A percentile compares a stretch with the other conserved stretches of the same genome.
Evolutionary conservation across 2,113 vertebrate genomes (phyloP).

Genomic region (Steatornis caripensis): DNA sequence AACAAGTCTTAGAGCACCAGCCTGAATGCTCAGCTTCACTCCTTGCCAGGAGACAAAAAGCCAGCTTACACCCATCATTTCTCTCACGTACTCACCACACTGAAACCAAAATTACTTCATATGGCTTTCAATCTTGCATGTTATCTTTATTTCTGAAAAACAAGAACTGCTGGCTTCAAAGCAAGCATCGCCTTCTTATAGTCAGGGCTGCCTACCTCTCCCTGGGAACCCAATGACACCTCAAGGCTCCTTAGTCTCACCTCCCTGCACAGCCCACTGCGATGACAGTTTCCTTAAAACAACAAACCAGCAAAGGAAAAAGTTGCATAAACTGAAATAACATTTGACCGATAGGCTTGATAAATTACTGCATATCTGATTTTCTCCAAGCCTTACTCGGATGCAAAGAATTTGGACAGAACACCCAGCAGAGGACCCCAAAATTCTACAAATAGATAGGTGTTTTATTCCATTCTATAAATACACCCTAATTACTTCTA

Average conservation of each 20-base stretch:
- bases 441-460: fast-evolving
- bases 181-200: background rate
- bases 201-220: background rate
- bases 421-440: background rate
- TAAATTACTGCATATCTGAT: background rate
- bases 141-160: constrained; percentile 14
- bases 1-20: background rate
- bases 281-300: background rate
- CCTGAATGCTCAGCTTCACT: background rate
- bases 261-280: background rate
- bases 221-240: background rate
- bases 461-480: background rate
- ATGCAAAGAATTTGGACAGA: background rate
- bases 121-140: background rate
- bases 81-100: background rate
- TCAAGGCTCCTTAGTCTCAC: background rate
- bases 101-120: background rate
- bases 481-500: background rate
- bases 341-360: fast-evolving
- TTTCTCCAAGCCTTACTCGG: background rate
- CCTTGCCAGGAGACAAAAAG: background rate
- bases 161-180: background rate
- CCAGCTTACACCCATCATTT: background rate
- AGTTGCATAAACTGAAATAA: background rate
- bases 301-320: background rate